Evolutionary conservation across 1,140 invertebrate genomes (phyloP), one percentile per base, ranked within the genome.

Genomic region (Zaprionus nigranus): DNA sequence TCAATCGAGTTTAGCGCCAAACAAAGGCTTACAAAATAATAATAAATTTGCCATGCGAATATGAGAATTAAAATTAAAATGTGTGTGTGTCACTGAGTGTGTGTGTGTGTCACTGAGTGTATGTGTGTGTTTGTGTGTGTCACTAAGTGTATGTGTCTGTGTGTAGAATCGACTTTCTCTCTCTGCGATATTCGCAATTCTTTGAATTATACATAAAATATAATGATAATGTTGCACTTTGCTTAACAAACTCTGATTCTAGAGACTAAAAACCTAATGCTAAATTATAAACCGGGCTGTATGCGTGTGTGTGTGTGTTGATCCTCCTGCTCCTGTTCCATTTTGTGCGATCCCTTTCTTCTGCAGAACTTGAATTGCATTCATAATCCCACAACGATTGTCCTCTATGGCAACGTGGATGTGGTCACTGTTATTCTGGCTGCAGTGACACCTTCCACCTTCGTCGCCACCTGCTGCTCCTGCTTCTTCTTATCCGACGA

Each of bases 181-280:
- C 66, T 43, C 22, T 51, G 43, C 46, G 58, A 56, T 74, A 53
- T 26, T 65, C 34, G 40, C 9, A 34, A 58, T 38, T 72, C 59
- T 54, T 46, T 68, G 57, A 49, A 62, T 62, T 62, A 26, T 66
- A 73, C 57, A 67, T 11, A 57, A 58, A 64, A 75, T 74, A 63
- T 63, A 64, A 75, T 74, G 57, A 74, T 86, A 86, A 86, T 86
- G 79, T 87, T 87, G 84, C 84, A 87, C 84, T 82, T 82, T 74
- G 62, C 72, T 82, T 73, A 62, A 73, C 72, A 46, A 60, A 77
- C 63, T 78, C 80, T 51, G 73, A 70, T 43, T 71, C 82, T 85
- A 90, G 78, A 90, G 81, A 49, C 73, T 86, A 87, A 59, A 56
- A 81, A 83, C 74, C 71, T 91, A 81, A 76, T 53, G 28, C 73